Evolutionary conservation across 2,888 invertebrate species (phyloP).

Genomic region (Eurois occulta): DNA sequence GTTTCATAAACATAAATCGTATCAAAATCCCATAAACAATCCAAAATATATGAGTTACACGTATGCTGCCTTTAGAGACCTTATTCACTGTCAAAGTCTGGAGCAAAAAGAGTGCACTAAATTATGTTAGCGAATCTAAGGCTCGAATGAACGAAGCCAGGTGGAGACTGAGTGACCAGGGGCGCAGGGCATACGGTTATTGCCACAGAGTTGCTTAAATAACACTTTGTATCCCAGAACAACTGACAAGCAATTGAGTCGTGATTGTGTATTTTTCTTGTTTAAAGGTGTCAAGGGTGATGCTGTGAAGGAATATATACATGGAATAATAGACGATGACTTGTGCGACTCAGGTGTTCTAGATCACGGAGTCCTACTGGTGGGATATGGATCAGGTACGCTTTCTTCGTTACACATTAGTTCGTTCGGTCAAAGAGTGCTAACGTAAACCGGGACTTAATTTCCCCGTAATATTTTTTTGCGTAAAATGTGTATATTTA

Average conservation of each 20-base stretch:
- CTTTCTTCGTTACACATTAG: neutral
- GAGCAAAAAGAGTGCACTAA: neutral
- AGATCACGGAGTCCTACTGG: constrained; percentile 21
- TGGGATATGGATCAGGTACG: constrained; percentile 44
- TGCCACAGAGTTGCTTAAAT: no score
- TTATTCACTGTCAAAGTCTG: neutral
- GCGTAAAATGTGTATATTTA: no score
- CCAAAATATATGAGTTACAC: neutral
- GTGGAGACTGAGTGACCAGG: no score
- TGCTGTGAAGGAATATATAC: fast-evolving
- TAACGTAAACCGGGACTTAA: no score
- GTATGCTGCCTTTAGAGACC: neutral
- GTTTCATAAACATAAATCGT: no score
- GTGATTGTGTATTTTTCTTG: neutral
- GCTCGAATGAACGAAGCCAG: no score
- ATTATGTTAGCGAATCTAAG: neutral
- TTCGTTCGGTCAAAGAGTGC: no score
- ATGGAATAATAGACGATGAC: constrained; percentile 8
- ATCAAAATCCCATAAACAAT: no score
- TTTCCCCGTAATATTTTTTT: no score
- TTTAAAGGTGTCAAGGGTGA: neutral
- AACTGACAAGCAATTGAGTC: neutral
- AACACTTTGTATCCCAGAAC: no score
- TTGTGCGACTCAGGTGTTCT: fast-evolving
- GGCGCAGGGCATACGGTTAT: no score